Percentiles rank a stretch among this genome's conserved stretches.
These are phyloP conservation scores for Scaptomyza caliginosa DNA, from an alignment of 2,888 invertebrate genomes.

Conservation along the genomic window DNA sequence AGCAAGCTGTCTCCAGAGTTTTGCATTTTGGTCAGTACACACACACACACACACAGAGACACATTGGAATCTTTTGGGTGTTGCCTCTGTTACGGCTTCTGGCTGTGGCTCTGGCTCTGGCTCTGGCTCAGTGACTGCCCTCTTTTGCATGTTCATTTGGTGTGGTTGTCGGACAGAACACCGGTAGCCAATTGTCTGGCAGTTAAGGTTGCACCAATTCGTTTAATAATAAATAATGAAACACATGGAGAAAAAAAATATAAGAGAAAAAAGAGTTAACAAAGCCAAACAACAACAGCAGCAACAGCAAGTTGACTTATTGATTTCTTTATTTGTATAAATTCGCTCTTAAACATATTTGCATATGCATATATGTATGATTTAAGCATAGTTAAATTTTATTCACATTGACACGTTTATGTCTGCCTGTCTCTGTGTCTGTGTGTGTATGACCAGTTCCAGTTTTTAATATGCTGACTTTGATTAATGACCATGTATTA, in stretches of 20 bases:
- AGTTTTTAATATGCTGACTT: constrained; percentile 20
- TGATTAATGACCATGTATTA: constrained; percentile 48
- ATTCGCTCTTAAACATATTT: background rate
- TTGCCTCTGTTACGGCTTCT: constrained; percentile 8
- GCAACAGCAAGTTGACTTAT: constrained; percentile 62
- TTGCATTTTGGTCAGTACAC: constrained; percentile 38
- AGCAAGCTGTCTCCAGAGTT: constrained; percentile 26
- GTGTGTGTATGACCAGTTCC: constrained; percentile 14
- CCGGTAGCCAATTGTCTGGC: constrained; percentile 82
- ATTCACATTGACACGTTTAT: constrained; percentile 10
- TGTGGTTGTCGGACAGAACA: constrained; percentile 60
- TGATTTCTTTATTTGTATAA: constrained; percentile 64
- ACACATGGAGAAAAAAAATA: constrained; percentile 20
- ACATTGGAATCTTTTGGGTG: no score
- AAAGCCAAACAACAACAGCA: constrained; percentile 22
- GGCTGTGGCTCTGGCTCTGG: constrained; percentile 2
- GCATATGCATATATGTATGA: background rate
- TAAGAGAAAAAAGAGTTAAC: constrained; percentile 1
- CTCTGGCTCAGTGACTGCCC: constrained; percentile 15
- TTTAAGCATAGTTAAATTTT: background rate
- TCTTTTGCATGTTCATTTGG: constrained; percentile 75
- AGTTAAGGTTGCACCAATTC: constrained; percentile 82
- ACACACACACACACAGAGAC: constrained; percentile 30
- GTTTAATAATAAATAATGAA: constrained; percentile 79
- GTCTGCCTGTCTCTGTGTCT: background rate